Evolutionary conservation across 2,888 invertebrate species (phyloP), one percentile per base, ranked within the genome.

Genomic region (Mallateleia sp.): DNA sequence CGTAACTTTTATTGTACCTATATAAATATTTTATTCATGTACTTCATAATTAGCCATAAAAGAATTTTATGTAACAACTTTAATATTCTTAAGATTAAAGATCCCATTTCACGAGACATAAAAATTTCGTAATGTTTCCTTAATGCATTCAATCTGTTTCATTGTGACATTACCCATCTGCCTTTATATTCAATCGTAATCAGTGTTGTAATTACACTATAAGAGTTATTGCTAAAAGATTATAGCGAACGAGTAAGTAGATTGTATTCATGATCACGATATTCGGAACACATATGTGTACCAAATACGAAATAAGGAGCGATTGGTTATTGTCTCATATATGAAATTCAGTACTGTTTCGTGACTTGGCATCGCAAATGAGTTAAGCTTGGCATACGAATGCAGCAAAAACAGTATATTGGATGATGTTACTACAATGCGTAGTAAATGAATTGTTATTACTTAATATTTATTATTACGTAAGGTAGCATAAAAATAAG

Each of bases 331-430:
- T 62, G 62, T 42, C 42, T 62, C 62, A 15, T 24, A 42, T 62
- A 24, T 22, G 38, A 62, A n/a, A 42, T 62, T 62, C 42, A 42
- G 62, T 24, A 22, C 42, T 25, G 42, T 18, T 62, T 62, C 62
- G 62, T 62, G 62, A 62, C 62, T 62, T 62, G 62, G 42, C 62
- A 62, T 62, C 34, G 34, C 58, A 20, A 58, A 34, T 42, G 42
- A n/a, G 24, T 62, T 22, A 14, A 42, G 62, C 25, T 18, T 60
- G 34, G 20, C 8, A 62, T 42, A 62, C 62, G 42, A 62, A 62
- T 42, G 42, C 15, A 24, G n/a, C 18, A 34, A 34, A 60, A 56
- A 28, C n/a, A 62, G 62, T 11, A 62, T 15, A 24, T 15, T 24
- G 42, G 20, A 22, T 42, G 42, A 62, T 42, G 42, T 42, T 24